A percentile compares a stretch with the other conserved stretches of the same genome.
These are phyloP conservation scores for Venusia cambrica DNA, from an alignment of 2,888 invertebrate genomes.

Conservation along the genomic window DNA sequence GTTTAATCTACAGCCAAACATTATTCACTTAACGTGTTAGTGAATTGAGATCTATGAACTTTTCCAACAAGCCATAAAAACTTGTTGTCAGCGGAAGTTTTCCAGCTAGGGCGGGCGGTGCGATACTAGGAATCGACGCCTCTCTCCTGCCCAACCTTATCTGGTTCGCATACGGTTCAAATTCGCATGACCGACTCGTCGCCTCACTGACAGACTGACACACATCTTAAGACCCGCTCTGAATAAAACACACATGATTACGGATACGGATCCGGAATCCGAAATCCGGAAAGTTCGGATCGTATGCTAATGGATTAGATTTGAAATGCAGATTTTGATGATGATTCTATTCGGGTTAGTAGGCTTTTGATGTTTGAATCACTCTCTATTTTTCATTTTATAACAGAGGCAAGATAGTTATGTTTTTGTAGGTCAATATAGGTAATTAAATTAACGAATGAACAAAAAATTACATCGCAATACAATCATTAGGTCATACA, in stretches of 20 bases:
- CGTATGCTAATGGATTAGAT: constrained; percentile 23
- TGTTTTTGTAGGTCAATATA: too few relatives aligned
- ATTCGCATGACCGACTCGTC: constrained; percentile 8
- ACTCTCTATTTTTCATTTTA: too few relatives aligned
- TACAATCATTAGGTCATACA: too few relatives aligned
- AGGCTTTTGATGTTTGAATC: constrained; percentile 17
- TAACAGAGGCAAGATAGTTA: too few relatives aligned
- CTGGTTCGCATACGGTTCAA: constrained; percentile 8
- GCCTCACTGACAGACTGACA: constrained; percentile 34
- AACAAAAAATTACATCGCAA: constrained; percentile 20
- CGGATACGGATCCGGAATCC: constrained; percentile 27
- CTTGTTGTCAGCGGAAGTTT: constrained; percentile 26
- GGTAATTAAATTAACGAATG: constrained; percentile 6
- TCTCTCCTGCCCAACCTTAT: constrained; percentile 13
- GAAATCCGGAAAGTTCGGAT: constrained; percentile 20
- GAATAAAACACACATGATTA: constrained; percentile 38
- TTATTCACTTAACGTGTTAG: too few relatives aligned
- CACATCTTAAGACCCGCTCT: constrained; percentile 44
- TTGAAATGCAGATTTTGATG: constrained; percentile 21
- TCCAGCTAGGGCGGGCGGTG: constrained; percentile 28
- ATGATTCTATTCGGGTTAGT: constrained; percentile 18
- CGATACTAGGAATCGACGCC: constrained; percentile 21
- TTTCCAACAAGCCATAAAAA: constrained; percentile 24
- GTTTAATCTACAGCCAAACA: too few relatives aligned
- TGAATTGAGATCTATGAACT: constrained; percentile 16